These are phyloP conservation scores for Elephas maximus DNA, from an alignment of 2,113 vertebrate genomes.

Conservation along the genomic window DNA sequence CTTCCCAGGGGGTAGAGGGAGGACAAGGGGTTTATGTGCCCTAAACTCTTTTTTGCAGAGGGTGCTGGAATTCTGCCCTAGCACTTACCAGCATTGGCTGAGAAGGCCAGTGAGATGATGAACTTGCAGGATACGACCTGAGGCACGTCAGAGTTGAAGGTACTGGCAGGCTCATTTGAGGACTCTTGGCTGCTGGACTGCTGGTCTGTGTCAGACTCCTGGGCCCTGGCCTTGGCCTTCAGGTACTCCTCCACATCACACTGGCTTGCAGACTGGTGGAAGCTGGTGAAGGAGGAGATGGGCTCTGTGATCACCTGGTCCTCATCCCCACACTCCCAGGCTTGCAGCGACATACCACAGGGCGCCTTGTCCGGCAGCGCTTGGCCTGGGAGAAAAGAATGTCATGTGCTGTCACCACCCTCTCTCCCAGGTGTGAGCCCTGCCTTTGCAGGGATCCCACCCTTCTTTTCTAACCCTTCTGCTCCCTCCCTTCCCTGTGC, in stretches of 20 bases:
- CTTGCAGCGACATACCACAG: slow-evolving; percentile 15
- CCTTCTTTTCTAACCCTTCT: too few relatives aligned
- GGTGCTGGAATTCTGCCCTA: accelerated
- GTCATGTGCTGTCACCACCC: too few relatives aligned
- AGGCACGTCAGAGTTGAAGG: not conserved
- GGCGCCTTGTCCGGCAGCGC: not conserved
- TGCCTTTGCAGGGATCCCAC: too few relatives aligned
- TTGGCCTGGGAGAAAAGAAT: not conserved
- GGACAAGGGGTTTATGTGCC: not conserved
- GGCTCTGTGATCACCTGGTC: not conserved
- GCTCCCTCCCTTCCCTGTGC: not conserved
- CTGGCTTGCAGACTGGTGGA: not conserved
- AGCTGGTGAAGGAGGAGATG: not conserved
- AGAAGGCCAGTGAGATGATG: slow-evolving; percentile 88
- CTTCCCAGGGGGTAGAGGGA: not conserved
- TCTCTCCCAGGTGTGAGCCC: not conserved
- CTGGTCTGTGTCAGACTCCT: not conserved
- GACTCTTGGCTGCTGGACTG: not conserved
- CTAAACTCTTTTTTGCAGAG: not conserved
- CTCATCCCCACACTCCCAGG: slow-evolving; percentile 64
- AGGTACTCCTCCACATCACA: not conserved
- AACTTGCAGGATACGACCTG: slow-evolving; percentile 88
- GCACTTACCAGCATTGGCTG: slow-evolving; percentile 67
- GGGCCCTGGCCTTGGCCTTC: not conserved
- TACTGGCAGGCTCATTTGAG: accelerated